Evolutionary conservation across 2,888 invertebrate species (phyloP), one percentile per base, ranked within the genome.

Genomic region (Rotaria macrura): DNA sequence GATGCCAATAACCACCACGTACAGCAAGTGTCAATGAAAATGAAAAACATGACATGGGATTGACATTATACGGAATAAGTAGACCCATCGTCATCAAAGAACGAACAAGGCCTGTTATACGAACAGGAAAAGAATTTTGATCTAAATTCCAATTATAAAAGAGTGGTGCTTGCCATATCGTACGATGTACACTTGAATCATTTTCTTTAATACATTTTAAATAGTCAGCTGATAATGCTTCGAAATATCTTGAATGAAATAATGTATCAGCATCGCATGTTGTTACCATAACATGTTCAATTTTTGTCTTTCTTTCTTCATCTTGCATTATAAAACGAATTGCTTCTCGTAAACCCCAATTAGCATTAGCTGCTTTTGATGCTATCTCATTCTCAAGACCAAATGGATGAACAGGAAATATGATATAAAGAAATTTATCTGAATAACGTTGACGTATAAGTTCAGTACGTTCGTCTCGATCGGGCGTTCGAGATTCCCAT

Each of bases 331-430:
- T n/a, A 57, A n/a, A 57, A n/a, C 29, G 25, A 25, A 25, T 10
- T 12, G 57, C 57, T 57, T 57, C 57, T 57, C 57, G 7, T 57
- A 57, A 57, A 9, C 57, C 57, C 57, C 57, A 57, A 29, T 57
- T 57, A n/a, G 57, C 57, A 29, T 57, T 57, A n/a, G 57, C 57
- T n/a, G 57, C 57, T 57, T 57, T 57, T n/a, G 57, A 57, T 57
- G 57, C 57, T 10, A 57, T 14, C n/a, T 57, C 57, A 57, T 57
- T 57, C 9, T 57, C 57, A n/a, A 57, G 29, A 57, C 57, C 57
- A 10, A n/a, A 57, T n/a, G 57, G 57, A n/a, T 57, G 57, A 25
- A 57, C 57, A 29, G 57, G 25, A 57, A 57, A 57, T 10, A 57
- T n/a, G 5, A 57, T n/a, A 25, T 6, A 29, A 57, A 7, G 1